Percentiles rank a stretch among this genome's conserved stretches.
Conservation (phyloP, 1,140 invertebrate species). For the Drosophila bocqueti region DNA sequence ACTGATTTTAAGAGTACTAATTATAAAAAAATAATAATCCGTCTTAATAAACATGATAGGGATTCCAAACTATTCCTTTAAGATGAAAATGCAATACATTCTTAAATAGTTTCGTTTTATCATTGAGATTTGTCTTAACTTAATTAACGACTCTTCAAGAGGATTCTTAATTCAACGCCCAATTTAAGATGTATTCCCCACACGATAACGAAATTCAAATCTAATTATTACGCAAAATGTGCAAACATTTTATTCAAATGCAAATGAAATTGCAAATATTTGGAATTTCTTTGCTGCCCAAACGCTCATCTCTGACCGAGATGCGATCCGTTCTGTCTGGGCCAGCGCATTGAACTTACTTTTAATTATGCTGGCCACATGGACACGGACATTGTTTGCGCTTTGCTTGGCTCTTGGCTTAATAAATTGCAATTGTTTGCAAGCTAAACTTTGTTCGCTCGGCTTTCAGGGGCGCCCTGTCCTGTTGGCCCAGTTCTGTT, state of each 20-base stretch:
- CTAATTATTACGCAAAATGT: constrained; percentile 21
- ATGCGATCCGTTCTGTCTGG: constrained; percentile 23
- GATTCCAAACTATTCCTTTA: not conserved
- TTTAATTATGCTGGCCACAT: constrained; percentile 76
- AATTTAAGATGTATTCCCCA: not conserved
- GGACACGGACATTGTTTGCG: constrained; percentile 73
- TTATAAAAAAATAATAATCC: not conserved
- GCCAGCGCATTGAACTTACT: constrained; percentile 75
- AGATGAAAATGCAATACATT: not conserved
- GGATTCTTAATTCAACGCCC: not conserved
- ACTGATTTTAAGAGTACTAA: not conserved
- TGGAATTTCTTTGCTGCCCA: constrained; percentile 7
- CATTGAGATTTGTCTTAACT: not conserved
- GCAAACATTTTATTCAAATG: constrained; percentile 39
- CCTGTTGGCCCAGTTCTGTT: constrained; percentile 58
- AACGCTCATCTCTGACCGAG: constrained; percentile 38
- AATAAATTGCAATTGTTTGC: constrained; percentile 83
- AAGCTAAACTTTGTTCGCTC: constrained; percentile 65
- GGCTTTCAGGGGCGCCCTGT: constrained; percentile 21
- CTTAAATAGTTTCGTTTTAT: not conserved
- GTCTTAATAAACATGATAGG: not conserved
- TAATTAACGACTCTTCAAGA: not conserved
- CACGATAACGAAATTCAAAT: constrained; percentile 1
- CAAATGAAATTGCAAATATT: constrained; percentile 53
- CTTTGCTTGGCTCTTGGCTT: constrained; percentile 68